phyloP scores from a whole-genome alignment of 1,140 invertebrate species.

The honey bee (Apis mellifera) region Amel_HAv3.1 CM009937.2:12680501-12681000 shows the following conservation, averaged over 20 bases:
- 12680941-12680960: no score
- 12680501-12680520: neutral
- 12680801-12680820: no score
- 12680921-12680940: no score
- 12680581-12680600: conserved; percentile 55
- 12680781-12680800: neutral
- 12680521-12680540: neutral
- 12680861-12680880: no score
- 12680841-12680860: no score
- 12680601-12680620: conserved; percentile 35
- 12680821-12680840: neutral
- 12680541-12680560: no score
- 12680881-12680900: no score
- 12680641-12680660: conserved; percentile 18
- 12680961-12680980: no score
- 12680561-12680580: conserved; percentile 36
- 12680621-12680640: conserved; percentile 35
- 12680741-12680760: neutral
- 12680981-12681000: no score
- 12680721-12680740: conserved; percentile 12
- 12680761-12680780: neutral
- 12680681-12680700: conserved; percentile 32
- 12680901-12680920: no score
- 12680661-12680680: conserved; percentile 24
- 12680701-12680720: conserved; percentile 4